Evolutionary conservation across 2,113 vertebrate species (phyloP).

Genomic region (Papio anubis): DNA sequence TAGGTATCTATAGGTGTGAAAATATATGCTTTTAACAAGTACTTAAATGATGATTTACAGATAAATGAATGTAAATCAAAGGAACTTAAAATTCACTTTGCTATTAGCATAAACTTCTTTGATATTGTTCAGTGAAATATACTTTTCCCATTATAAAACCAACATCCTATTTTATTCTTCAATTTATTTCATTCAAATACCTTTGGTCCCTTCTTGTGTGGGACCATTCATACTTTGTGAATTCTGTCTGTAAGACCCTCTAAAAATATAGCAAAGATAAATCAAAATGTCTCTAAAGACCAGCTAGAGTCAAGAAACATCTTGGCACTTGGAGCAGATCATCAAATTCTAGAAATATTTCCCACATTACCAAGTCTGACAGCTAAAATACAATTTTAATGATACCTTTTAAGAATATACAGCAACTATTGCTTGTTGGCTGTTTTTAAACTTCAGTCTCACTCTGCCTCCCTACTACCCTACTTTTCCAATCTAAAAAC

Average conservation of each 20-base stretch:
- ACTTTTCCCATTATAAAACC: background rate
- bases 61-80: background rate
- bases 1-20: background rate
- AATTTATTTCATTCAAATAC: background rate
- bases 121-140: background rate
- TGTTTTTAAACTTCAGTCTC: background rate
- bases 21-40: background rate
- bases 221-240: background rate
- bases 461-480: background rate
- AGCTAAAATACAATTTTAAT: background rate
- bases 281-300: background rate
- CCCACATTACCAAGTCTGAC: background rate
- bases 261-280: background rate
- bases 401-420: background rate
- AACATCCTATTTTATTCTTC: background rate
- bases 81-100: background rate
- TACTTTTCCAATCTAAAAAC: background rate
- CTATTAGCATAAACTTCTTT: background rate
- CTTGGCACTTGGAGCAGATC: background rate
- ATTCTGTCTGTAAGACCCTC: background rate
- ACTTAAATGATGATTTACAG: background rate
- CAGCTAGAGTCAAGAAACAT: background rate
- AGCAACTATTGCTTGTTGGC: background rate
- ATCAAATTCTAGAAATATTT: background rate
- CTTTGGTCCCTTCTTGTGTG: background rate